Conservation (phyloP, 2,797 vertebrate species). For the Semaprochilodus insignis region DNA sequence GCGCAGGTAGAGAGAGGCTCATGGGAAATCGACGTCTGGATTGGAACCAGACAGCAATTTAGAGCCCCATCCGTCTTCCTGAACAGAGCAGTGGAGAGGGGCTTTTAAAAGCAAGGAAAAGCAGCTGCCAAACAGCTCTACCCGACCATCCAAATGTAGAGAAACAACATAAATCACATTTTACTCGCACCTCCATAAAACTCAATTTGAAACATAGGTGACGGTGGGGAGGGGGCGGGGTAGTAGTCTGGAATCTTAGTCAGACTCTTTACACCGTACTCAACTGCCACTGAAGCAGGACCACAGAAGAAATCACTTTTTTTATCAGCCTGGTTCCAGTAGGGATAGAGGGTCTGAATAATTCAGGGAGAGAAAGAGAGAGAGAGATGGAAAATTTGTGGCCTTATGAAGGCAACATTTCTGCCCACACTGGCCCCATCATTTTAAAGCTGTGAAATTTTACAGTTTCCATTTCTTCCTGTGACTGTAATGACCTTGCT, state of each 20-base stretch:
- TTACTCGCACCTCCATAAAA: slow-evolving; percentile 52
- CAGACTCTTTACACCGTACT: slow-evolving; percentile 31
- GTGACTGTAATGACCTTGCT: slow-evolving; percentile 48
- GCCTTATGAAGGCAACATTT: slow-evolving; percentile 43
- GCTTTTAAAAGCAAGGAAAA: slow-evolving; percentile 48
- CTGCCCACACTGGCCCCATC: slow-evolving; percentile 47
- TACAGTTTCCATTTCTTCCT: slow-evolving; percentile 45
- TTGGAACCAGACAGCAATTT: slow-evolving; percentile 54
- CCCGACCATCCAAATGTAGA: slow-evolving; percentile 39
- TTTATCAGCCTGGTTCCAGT: slow-evolving; percentile 40
- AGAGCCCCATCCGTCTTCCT: slow-evolving; percentile 53
- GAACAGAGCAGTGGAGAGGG: slow-evolving; percentile 42
- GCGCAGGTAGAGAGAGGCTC: slow-evolving; percentile 47
- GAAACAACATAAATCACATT: slow-evolving; percentile 59
- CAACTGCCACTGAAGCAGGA: slow-evolving; percentile 22
- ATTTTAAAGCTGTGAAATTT: slow-evolving; percentile 52
- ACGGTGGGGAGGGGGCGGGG: slow-evolving; percentile 1
- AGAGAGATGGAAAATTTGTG: slow-evolving; percentile 9
- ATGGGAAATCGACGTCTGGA: slow-evolving; percentile 48
- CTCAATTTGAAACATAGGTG: slow-evolving; percentile 42
- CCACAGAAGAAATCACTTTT: slow-evolving; percentile 43
- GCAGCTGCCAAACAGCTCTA: slow-evolving; percentile 47
- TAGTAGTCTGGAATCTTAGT: slow-evolving; percentile 10
- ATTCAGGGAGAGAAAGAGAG: slow-evolving; percentile 48
- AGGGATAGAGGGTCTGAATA: slow-evolving; percentile 49